Base-by-base conservation (phyloP, 2,113 vertebrate species). In the Mus pahari region DNA sequence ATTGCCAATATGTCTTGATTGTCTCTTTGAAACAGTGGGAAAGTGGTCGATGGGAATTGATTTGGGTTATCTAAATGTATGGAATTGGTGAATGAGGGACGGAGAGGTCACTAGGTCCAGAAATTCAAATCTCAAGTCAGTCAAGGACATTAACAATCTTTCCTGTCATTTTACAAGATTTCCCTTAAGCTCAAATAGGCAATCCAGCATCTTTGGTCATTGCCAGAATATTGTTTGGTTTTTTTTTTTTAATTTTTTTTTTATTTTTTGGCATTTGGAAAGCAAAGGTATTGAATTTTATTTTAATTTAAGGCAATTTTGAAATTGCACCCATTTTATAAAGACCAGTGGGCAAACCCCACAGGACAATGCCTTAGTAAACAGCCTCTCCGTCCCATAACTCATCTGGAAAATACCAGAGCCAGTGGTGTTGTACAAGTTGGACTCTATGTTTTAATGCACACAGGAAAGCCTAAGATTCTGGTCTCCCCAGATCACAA, bases 1-100 rank as follows among this genome's bases (percentile, higher is more conserved):
- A 96, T 97, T 98, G 96, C 97, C 98, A 97, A 93, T 98, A 97
- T 97, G 94, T 97, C 97, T 96, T 97, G 96, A 98, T 98, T 87
- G 90, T 78, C 96, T 98, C 84, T 96, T 97, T 97, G 94, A 71
- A 97, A 96, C 95, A 0, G 0, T 93, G 95, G 97, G 95, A 91
- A 94, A 97, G 96, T 94, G 97, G 98, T 97, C 0, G 58, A 98
- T 5, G 81, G 92, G 94, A 95, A 96, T 95, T 77, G 86, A 93
- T 94, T 96, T 73, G 64, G 94, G 81, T 95, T 92, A 91, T 50
- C 95, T 94, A 97, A 97, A 94, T 28, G 92, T 97, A 96, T 86
- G 90, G 94, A 95, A 97, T 91, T 13, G 50, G 83, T 66, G 39
- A 45, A 31, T 7, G 64, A 17, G 22, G 24, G 28, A 71, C 19